Evolutionary conservation across 2,888 invertebrate genomes (phyloP), one percentile per base, ranked within the genome.

Genomic region (Cabera pusaria): DNA sequence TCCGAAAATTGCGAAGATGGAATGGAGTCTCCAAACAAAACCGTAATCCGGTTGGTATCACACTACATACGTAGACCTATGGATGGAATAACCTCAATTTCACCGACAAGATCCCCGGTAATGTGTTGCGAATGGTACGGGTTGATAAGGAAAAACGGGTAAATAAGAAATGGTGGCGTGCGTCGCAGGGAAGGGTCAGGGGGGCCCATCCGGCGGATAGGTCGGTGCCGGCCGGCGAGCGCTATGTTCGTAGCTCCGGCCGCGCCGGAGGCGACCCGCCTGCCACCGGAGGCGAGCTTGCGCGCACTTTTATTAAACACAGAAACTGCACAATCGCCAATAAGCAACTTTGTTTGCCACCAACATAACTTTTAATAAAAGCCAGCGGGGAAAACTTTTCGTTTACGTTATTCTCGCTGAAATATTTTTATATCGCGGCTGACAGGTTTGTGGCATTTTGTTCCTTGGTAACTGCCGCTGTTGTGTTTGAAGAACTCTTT

Each of bases 141-240:
- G 64, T 70, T 81, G 84, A 87, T 87, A 85, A 86, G 83, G 81
- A 84, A 84, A 84, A 85, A 78, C 81, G 78, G 73, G 75, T 83
- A 84, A 85, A 87, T 84, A 86, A 81, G 76, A 75, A 79, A 68
- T 74, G 64, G 68, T 71, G 67, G 20, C 64, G 68, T 63, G 54
- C 52, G 48, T 61, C 49, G n/a, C 64, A 72, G 78, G 76, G 75
- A 68, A 72, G 60, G 78, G 77, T 71, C 70, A 66, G 68, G 40
- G 24, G 47, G 49, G 59, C 47, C 50, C 62, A 64, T 75, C 76
- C 75, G 74, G 46, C 73, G 81, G 79, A 77, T 67, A 64, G 65
- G 64, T 66, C 65, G 61, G 12, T 54, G 56, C 49, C 49, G 62
- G 60, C 63, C 60, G 60, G 54, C 49, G 47, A 52, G 49, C 61